A percentile compares a stretch with the other conserved stretches of the same genome.
These are phyloP conservation scores for Eustalomyia histrio DNA, from an alignment of 2,888 invertebrate species.

Conservation along the genomic window DNA sequence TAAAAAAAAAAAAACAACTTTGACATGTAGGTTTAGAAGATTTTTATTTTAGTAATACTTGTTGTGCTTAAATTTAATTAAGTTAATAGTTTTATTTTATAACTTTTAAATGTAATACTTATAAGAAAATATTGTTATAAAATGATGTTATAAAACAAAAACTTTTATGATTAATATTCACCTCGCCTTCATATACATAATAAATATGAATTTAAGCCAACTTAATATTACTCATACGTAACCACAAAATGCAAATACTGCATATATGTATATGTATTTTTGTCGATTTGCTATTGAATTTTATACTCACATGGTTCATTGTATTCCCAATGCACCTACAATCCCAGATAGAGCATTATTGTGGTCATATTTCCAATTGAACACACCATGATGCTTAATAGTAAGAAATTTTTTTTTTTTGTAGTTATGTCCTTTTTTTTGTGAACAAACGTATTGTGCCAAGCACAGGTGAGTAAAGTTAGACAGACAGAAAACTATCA, in stretches of 20 bases:
- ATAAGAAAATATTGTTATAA: too few species aligned
- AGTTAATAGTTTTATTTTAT: too few species aligned
- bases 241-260: background rate
- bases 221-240: background rate
- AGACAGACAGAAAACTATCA: slow-evolving; percentile 31
- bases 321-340: background rate
- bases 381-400: background rate
- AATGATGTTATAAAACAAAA: too few species aligned
- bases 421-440: too few species aligned
- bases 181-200: too few species aligned
- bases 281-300: background rate
- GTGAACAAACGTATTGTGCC: slow-evolving; percentile 11
- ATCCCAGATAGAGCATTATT: background rate
- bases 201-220: too few species aligned
- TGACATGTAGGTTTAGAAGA: background rate
- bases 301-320: background rate
- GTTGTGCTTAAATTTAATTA: background rate
- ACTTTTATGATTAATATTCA: too few species aligned
- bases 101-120: too few species aligned
- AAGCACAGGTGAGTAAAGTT: slow-evolving; percentile 33
- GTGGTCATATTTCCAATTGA: slow-evolving; percentile 24
- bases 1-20: background rate
- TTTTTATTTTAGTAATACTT: background rate
- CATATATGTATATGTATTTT: background rate
- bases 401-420: too few species aligned